Conservation (phyloP, 2,113 vertebrate genomes). For the Leptodactylus fuscus region DNA sequence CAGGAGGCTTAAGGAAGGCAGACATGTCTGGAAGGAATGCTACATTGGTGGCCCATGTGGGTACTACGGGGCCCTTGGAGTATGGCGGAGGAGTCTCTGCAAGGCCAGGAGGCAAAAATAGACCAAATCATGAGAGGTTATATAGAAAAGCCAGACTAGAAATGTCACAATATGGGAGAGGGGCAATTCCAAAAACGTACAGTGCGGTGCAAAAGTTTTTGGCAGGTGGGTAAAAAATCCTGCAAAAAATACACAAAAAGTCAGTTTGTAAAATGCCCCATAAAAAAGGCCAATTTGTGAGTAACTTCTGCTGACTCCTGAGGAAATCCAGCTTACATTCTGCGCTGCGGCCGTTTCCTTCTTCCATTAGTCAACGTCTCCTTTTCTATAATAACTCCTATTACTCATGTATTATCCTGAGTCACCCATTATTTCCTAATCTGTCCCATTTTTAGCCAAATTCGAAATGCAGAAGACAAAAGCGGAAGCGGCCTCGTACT, state of each 20-base stretch:
- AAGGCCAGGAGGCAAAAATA: no score
- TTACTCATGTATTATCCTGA: not conserved
- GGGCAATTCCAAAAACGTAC: no score
- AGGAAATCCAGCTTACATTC: not conserved
- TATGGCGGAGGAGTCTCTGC: not conserved
- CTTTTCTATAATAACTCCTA: not conserved
- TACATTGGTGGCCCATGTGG: not conserved
- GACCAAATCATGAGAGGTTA: no score
- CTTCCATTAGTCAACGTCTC: not conserved
- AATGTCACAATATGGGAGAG: no score
- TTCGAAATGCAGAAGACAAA: conserved; percentile 64
- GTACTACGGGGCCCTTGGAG: not conserved
- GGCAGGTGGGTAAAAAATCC: no score
- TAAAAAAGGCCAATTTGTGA: not conserved
- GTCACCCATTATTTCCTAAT: not conserved
- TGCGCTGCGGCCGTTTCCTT: not conserved
- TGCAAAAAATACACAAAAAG: no score
- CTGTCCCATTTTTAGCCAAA: conserved; percentile 54
- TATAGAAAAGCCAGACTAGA: no score
- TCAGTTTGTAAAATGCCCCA: no score
- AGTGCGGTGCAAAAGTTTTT: no score
- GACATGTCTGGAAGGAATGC: not conserved
- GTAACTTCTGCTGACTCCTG: not conserved
- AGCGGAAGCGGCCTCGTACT: conserved; percentile 69
- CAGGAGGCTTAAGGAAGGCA: not conserved